These are phyloP conservation scores for Drosophila jambulina DNA, from an alignment of 1,140 invertebrate genomes.

Conservation along the genomic window DNA sequence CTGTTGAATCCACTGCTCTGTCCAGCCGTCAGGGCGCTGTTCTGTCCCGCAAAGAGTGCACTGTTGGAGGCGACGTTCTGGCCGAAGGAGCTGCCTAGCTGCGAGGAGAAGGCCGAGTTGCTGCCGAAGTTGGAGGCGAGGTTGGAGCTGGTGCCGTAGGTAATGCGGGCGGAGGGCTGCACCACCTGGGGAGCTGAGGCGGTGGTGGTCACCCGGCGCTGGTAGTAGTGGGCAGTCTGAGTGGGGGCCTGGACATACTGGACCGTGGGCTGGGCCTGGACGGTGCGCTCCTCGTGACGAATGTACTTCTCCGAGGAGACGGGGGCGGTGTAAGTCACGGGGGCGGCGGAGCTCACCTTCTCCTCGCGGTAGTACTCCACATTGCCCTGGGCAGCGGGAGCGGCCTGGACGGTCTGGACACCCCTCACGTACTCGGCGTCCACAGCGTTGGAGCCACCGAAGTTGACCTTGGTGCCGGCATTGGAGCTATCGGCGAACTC, in stretches of 20 bases:
- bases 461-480: conserved; percentile 66
- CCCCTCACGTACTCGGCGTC: conserved; percentile 37
- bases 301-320: conserved; percentile 66
- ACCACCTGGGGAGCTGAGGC: conserved; percentile 53
- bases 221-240: conserved; percentile 69
- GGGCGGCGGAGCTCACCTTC: conserved; percentile 40
- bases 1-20: conserved; percentile 50
- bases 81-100: conserved; percentile 38
- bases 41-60: conserved; percentile 15
- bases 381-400: conserved; percentile 41
- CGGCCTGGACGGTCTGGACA: conserved; percentile 27
- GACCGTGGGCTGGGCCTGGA: conserved; percentile 51
- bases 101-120: conserved; percentile 36
- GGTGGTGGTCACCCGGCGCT: conserved; percentile 63
- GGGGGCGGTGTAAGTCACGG: conserved; percentile 57
- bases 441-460: conserved; percentile 40
- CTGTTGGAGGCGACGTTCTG: conserved; percentile 50
- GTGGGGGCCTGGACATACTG: conserved; percentile 51
- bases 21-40: conserved; percentile 2
- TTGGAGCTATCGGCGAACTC: conserved; percentile 61
- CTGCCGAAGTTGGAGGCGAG: conserved; percentile 41
- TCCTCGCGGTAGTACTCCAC: conserved; percentile 66
- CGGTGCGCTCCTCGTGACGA: conserved; percentile 69
- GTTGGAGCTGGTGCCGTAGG: conserved; percentile 39
- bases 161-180: conserved; percentile 40